A percentile compares a stretch with the other conserved stretches of the same genome.
phyloP scores from a whole-genome alignment of 2,113 vertebrate species.

The Hyperopisus bebe region DNA sequence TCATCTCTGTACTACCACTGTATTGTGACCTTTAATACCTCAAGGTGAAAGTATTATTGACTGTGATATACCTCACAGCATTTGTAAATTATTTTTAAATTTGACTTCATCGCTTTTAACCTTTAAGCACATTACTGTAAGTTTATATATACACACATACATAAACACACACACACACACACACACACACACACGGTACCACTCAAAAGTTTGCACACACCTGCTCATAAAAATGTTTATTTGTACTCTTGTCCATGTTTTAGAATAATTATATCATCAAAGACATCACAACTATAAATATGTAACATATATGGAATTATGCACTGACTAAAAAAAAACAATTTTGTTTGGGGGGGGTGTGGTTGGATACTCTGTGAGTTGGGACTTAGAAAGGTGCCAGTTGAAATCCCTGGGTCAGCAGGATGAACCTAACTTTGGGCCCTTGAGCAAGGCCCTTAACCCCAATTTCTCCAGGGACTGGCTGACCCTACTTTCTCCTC shows the following conservation, averaged over 20 bases:
- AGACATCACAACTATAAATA: not conserved
- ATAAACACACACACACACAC: too few species aligned
- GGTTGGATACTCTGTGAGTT: not conserved
- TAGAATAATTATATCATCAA: not conserved
- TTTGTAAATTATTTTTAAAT: not conserved
- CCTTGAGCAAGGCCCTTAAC: not conserved
- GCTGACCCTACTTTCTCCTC: not conserved
- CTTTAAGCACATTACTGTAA: not conserved
- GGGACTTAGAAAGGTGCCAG: not conserved
- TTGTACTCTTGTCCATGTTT: not conserved
- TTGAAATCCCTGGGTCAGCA: not conserved
- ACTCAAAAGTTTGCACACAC: not conserved
- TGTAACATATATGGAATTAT: not conserved
- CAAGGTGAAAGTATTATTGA: not conserved
- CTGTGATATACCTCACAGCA: not conserved
- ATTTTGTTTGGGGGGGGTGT: not conserved
- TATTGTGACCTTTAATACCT: not conserved
- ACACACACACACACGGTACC: not conserved
- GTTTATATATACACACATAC: not conserved
- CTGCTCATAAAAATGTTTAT: not conserved
- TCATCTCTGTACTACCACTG: not conserved
- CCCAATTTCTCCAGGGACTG: not conserved
- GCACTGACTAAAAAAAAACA: not conserved
- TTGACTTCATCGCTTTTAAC: not conserved
- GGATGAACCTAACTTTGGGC: not conserved